Evolutionary conservation across 2,888 invertebrate species (phyloP), one percentile per base, ranked within the genome.

Genomic region (Mythimna impura): DNA sequence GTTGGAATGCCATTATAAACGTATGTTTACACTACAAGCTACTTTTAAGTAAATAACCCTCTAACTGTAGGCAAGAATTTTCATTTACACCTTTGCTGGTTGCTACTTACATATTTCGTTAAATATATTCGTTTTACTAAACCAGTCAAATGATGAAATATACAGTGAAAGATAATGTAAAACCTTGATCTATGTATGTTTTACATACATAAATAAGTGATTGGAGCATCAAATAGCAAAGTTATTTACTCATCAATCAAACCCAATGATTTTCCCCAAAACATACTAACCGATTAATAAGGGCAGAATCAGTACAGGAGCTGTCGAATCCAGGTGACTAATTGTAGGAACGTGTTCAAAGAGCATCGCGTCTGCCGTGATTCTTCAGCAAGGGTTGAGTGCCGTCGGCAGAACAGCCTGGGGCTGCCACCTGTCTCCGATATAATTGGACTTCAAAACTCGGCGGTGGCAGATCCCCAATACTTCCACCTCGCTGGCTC

Each of bases 381-480:
- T 86, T 76, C 68, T 77, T 74, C 76, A 75, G 73, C 73, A 80
- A 84, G 78, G 81, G 81, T 83, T 78, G 81, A 70, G 61, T 55
- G 83, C 62, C 66, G 69, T 85, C 80, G 69, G 55, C 74, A 60
- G 72, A 63, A 62, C 82, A 78, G 88, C 90, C 88, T 78, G 87
- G 78, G 89, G 92, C 92, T 79, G 87, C 89, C 91, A 90, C 91
- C 94, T 90, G 92, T 91, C 92, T 93, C 91, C 93, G 91, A 94
- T 96, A 96, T 96, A 96, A 96, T 96, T 96, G 96, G 92, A 95
- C 95, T 96, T 96, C 96, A 96, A 96, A 96, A 95, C 95, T 95
- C 91, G 91, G 91, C 91, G 92, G 90, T 90, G 89, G 91, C 92
- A 93, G 94, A 96, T 94, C 96, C 94, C 95, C 96, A 96, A 96